phyloP scores from a whole-genome alignment of 2,888 invertebrate genomes.

The Antitype chi region DNA sequence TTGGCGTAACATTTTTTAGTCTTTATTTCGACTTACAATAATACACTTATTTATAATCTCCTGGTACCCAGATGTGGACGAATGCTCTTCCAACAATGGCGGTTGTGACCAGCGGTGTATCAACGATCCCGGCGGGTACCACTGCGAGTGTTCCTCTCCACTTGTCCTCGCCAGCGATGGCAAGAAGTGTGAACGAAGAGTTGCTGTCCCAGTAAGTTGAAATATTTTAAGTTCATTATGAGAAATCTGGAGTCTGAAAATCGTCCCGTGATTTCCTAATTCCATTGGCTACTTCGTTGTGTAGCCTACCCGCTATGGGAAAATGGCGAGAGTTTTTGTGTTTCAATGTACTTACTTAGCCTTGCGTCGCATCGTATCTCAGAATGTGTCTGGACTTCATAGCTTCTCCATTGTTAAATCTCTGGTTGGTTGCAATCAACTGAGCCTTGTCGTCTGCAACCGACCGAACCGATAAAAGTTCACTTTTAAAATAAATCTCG shows the following conservation, averaged over 20 bases:
- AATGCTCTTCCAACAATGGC: constrained; percentile 90
- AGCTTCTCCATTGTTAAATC: not conserved
- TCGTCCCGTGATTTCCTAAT: not conserved
- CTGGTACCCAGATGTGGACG: constrained; percentile 87
- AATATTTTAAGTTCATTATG: not conserved
- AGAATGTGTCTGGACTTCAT: no score
- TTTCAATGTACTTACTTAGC: not conserved
- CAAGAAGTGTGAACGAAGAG: constrained; percentile 88
- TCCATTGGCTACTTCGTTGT: not conserved
- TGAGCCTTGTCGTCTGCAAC: not conserved
- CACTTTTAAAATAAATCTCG: not conserved
- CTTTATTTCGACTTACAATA: not conserved
- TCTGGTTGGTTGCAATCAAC: no score
- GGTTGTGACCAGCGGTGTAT: constrained; percentile 92
- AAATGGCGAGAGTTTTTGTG: not conserved
- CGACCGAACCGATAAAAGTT: not conserved
- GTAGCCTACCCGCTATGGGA: not conserved
- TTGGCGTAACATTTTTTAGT: not conserved
- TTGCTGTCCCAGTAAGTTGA: constrained; percentile 77
- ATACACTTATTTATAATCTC: not conserved
- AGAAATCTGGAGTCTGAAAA: no score
- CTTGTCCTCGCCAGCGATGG: constrained; percentile 90
- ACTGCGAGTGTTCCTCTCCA: constrained; percentile 91
- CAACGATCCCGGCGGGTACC: constrained; percentile 91
- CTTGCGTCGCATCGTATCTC: not conserved